Conservation (phyloP, 2,113 vertebrate species). For the Andinoacara biseriatus region DNA sequence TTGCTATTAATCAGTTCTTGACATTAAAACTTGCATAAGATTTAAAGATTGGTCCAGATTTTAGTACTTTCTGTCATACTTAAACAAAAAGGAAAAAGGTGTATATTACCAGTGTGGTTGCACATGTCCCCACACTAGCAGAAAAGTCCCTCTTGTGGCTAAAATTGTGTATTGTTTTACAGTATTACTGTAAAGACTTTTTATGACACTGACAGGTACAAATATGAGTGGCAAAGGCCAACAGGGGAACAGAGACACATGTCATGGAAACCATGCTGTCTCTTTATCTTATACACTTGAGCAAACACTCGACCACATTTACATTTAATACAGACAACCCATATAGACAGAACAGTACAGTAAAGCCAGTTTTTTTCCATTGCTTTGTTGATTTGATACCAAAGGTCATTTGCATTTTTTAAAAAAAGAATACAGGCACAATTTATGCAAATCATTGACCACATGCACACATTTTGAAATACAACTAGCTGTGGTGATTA, state of each 20-base stretch:
- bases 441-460: neutral
- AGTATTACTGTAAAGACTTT: neutral
- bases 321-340: neutral
- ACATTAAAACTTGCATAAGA: neutral
- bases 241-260: constrained; percentile 34
- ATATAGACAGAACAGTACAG: neutral
- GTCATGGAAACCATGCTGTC: constrained; percentile 35
- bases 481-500: neutral
- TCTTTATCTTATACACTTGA: neutral
- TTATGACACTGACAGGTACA: neutral
- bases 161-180: constrained; percentile 5
- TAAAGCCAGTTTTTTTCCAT: neutral
- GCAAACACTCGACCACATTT: neutral
- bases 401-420: neutral
- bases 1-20: neutral
- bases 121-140: neutral
- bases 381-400: neutral
- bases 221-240: neutral
- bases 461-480: neutral
- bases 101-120: neutral
- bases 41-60: neutral
- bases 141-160: constrained; percentile 39
- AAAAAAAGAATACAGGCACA: neutral
- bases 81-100: neutral
- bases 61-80: no score